Evolutionary conservation across 2,888 invertebrate genomes (phyloP).

Genomic region (Gymnocheta viridis): DNA sequence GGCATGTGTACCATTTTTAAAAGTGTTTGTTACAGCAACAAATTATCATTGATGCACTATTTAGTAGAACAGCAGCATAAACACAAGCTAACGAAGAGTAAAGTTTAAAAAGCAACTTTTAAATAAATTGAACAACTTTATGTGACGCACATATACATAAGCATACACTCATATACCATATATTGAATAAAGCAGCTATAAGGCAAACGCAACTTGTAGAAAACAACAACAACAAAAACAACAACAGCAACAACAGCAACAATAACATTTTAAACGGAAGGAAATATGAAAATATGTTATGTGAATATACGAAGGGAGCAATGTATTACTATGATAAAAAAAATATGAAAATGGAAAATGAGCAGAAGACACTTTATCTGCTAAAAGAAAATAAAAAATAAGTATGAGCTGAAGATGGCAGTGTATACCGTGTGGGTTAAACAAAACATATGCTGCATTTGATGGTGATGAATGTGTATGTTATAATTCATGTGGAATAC

Average conservation of each 20-base stretch:
- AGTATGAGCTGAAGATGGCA: slow-evolving; percentile 29
- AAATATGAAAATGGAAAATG: slow-evolving; percentile 14
- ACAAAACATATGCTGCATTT: slow-evolving; percentile 73
- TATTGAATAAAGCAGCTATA: slow-evolving; percentile 3
- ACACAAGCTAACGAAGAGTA: slow-evolving; percentile 29
- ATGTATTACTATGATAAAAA: slow-evolving; percentile 45
- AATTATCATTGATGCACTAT: slow-evolving; percentile 67
- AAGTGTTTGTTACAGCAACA: slow-evolving; percentile 45
- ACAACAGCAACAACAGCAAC: too few relatives aligned
- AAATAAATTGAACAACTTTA: slow-evolving; percentile 75
- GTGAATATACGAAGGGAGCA: slow-evolving; percentile 32
- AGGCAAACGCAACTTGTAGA: slow-evolving; percentile 47
- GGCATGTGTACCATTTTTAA: background rate
- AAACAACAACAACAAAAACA: too few relatives aligned
- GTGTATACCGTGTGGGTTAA: slow-evolving; percentile 33
- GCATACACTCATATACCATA: background rate
- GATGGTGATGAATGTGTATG: slow-evolving; percentile 73
- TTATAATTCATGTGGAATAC: slow-evolving; percentile 71
- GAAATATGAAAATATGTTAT: slow-evolving; percentile 59
- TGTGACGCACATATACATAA: slow-evolving; percentile 66
- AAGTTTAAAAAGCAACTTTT: slow-evolving; percentile 72
- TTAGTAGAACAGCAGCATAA: slow-evolving; percentile 39
- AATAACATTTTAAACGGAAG: slow-evolving; percentile 53
- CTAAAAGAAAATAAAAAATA: slow-evolving; percentile 35
- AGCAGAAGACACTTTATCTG: slow-evolving; percentile 49